Evolutionary conservation across 2,113 vertebrate genomes (phyloP), one percentile per base, ranked within the genome.

Genomic region (Sylvietta virens): DNA sequence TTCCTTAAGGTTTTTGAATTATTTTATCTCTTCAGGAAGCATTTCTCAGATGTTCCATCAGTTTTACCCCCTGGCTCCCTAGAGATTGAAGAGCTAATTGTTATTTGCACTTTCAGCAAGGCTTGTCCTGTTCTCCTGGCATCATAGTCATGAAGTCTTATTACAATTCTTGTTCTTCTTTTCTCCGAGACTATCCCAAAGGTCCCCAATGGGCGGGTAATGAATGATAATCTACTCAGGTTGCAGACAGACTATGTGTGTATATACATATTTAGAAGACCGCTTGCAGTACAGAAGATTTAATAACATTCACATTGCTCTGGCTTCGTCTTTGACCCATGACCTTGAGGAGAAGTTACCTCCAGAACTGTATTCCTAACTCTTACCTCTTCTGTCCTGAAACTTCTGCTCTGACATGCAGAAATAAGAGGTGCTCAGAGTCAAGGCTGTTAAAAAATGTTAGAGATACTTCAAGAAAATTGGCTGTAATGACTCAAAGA

Each of bases 51-150:
- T 3, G 3, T 90, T 90, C 79, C 51, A 70, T 83, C 66, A 61
- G 24, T 91, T 91, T 94, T 90, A 83, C 54, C 66, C 65, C 62
- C 50, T 54, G 45, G 20, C 13, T 94, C 91, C 77, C 80, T 19
- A 7, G 84, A 88, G 93, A 80, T 5, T 72, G 70, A 91, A 77
- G 73, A 97, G 39, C 78, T 95, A 95, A 95, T 91, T 93, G 71
- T 91, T 95, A 94, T 88, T 88, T 97, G 71, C 76, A 88, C 67
- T 94, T 96, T 94, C 72, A 88, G 76, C 85, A 90, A 90, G 81
- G 35, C 56, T 81, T 90, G 47, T 82, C 26, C 71, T 64, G 30
- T 51, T 90, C 74, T 94, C 37, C 67, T 83, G 90, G 56, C 64
- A 71, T 86, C 64, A 19, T 7, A 83, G 67, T 37, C 51, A 23